Percentiles rank a stretch among this genome's conserved stretches.
These are phyloP conservation scores for Scomber scombrus DNA, from an alignment of 2,113 vertebrate genomes.

Conservation along the genomic window DNA sequence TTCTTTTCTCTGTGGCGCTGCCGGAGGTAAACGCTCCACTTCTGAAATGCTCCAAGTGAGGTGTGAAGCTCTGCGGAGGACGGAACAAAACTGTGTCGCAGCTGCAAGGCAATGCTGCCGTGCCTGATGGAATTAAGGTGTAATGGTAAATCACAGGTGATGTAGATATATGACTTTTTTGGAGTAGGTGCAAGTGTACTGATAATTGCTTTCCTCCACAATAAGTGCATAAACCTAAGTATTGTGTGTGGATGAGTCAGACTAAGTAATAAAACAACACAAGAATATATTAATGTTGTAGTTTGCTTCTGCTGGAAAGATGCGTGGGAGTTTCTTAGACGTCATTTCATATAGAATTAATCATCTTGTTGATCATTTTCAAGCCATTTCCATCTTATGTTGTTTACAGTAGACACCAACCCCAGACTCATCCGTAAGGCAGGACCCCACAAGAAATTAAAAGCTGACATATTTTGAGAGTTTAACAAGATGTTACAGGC, in stretches of 20 bases:
- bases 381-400: not conserved
- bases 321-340: not conserved
- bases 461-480: slow-evolving; percentile 46
- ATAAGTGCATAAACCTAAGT: not conserved
- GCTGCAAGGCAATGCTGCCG: no score
- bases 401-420: not conserved
- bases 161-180: not conserved
- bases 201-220: not conserved
- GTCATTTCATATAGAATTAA: not conserved
- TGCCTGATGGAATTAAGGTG: no score
- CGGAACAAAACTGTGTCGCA: no score
- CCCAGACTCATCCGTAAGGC: not conserved
- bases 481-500: slow-evolving; percentile 66
- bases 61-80: no score
- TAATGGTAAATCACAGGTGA: not conserved
- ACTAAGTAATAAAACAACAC: slow-evolving; percentile 3
- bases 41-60: no score
- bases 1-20: no score
- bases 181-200: not conserved
- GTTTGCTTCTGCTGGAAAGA: not conserved
- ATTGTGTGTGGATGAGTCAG: not conserved
- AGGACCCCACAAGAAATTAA: not conserved
- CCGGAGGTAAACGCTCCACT: no score
- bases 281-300: not conserved
- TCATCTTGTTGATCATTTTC: not conserved